Percentiles rank a stretch among this genome's conserved stretches.
phyloP scores from a whole-genome alignment of 1,140 invertebrate species.

The Polyergus mexicanus region DNA sequence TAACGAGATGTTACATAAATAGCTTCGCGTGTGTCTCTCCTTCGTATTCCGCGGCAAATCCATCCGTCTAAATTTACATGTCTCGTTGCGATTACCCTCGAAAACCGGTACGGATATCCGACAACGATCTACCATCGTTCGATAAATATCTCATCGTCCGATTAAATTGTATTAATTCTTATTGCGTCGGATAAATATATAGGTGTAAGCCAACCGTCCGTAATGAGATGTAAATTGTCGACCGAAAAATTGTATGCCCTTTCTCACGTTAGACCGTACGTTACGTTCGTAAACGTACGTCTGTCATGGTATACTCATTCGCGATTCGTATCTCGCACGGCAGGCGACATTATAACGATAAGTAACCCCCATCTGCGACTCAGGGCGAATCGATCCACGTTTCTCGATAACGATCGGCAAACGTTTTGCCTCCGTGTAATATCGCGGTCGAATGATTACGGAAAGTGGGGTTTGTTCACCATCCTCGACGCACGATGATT shows the following conservation, averaged over 20 bases:
- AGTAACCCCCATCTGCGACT: constrained; percentile 39
- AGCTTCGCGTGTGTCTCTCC: constrained; percentile 24
- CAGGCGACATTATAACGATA: constrained; percentile 25
- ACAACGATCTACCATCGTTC: neutral
- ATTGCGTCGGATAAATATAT: neutral
- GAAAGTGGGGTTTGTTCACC: constrained; percentile 3
- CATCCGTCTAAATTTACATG: constrained; percentile 5
- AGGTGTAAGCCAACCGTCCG: neutral
- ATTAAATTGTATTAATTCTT: constrained; percentile 27
- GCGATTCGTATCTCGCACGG: constrained; percentile 29
- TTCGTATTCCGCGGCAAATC: constrained; percentile 27
- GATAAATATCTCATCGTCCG: neutral
- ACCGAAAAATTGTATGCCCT: neutral
- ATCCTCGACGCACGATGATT: constrained; percentile 7
- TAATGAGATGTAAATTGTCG: neutral
- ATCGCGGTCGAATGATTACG: constrained; percentile 35
- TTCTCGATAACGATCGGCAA: constrained; percentile 47
- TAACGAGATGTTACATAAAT: constrained; percentile 50
- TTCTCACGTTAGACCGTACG: neutral
- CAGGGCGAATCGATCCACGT: constrained; percentile 22
- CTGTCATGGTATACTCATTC: neutral
- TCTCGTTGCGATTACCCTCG: neutral
- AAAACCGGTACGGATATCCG: constrained; percentile 6
- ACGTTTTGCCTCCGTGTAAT: constrained; percentile 6
- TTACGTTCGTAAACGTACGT: neutral